Conservation (phyloP, 1,140 invertebrate species). For the Augochlora pura region DNA sequence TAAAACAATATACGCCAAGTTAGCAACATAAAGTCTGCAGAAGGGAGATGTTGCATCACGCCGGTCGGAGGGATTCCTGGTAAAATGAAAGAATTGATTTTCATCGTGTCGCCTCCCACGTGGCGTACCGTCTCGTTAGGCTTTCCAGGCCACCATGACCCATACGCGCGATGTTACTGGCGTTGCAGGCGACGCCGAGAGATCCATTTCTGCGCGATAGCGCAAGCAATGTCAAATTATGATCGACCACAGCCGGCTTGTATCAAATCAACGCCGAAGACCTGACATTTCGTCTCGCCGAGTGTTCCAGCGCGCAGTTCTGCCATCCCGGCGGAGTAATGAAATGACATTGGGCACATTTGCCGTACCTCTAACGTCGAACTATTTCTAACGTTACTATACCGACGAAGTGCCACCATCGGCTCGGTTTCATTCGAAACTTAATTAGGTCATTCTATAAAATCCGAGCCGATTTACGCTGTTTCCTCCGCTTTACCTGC, state of each 20-base stretch:
- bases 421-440: neutral
- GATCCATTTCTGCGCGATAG: neutral
- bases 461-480: no score
- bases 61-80: neutral
- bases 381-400: neutral
- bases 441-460: no score
- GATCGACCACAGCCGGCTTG: neutral
- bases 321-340: neutral
- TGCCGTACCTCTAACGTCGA: neutral
- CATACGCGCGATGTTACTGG: neutral
- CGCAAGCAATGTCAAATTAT: conserved; percentile 11
- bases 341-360: neutral
- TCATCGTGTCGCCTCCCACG: neutral
- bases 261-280: neutral
- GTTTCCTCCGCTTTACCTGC: no score
- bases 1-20: neutral
- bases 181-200: neutral
- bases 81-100: conserved; percentile 1
- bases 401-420: neutral
- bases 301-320: neutral
- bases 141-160: conserved; percentile 5
- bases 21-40: neutral
- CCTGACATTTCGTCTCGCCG: neutral
- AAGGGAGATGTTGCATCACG: neutral
- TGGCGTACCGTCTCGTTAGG: neutral